Evolutionary conservation across 2,888 invertebrate genomes (phyloP).

Genomic region (Yponomeuta evonymella): DNA sequence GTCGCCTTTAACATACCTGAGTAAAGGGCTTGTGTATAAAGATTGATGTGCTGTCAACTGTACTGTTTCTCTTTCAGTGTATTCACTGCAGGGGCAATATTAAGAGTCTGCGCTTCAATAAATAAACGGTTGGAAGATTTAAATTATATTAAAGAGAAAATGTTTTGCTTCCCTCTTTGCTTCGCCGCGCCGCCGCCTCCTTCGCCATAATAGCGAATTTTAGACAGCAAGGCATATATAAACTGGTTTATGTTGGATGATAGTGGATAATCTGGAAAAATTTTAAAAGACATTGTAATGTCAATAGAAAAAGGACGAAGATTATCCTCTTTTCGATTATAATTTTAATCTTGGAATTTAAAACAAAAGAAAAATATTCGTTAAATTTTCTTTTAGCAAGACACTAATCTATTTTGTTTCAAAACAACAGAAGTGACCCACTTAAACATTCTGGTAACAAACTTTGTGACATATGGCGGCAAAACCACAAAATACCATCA

Average conservation of each 20-base stretch:
- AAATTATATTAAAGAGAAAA: conserved; percentile 5
- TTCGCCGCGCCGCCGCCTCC: conserved; percentile 25
- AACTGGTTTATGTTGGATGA: background rate
- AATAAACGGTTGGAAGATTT: background rate
- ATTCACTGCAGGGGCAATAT: background rate
- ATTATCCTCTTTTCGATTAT: too few species aligned
- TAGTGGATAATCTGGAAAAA: background rate
- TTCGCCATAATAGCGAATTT: conserved; percentile 47
- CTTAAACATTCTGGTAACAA: too few species aligned
- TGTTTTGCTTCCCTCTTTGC: conserved; percentile 11
- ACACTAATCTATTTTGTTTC: too few species aligned
- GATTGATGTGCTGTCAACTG: too few species aligned
- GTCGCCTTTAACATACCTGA: too few species aligned
- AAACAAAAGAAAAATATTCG: too few species aligned
- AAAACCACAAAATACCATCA: background rate
- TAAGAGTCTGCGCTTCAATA: background rate
- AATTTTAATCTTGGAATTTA: too few species aligned
- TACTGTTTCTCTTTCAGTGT: background rate
- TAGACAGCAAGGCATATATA: conserved; percentile 27
- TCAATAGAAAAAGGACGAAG: background rate
- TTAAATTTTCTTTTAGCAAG: too few species aligned
- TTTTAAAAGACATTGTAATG: background rate
- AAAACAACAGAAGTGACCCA: too few species aligned
- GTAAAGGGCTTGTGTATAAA: too few species aligned
- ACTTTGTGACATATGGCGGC: too few species aligned